Evolutionary conservation across 2,113 vertebrate genomes (phyloP).

Genomic region (Vireo altiloquus): DNA sequence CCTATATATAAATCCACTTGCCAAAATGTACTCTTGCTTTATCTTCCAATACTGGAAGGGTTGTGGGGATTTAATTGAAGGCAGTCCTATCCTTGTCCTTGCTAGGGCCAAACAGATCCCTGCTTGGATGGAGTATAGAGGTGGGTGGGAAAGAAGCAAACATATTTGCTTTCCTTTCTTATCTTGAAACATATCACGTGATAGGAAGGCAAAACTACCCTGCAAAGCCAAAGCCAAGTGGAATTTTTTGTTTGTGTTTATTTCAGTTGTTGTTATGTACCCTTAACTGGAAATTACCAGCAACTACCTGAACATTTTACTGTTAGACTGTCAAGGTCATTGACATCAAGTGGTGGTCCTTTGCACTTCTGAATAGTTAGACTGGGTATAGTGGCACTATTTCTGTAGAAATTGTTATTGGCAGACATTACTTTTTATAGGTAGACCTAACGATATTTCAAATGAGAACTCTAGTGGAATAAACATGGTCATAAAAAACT

Average conservation of each 20-base stretch:
- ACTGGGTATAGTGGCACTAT: background rate
- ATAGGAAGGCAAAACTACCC: background rate
- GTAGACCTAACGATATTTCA: background rate
- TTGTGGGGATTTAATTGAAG: background rate
- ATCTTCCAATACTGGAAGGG: background rate
- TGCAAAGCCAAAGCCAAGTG: background rate
- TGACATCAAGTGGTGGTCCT: background rate
- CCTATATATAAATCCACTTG: background rate
- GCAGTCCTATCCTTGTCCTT: background rate
- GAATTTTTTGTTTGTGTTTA: background rate
- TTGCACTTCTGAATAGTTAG: background rate
- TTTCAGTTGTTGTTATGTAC: background rate
- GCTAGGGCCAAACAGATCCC: background rate
- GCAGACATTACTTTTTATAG: background rate
- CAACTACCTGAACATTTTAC: background rate
- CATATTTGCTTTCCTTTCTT: background rate
- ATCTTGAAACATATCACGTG: background rate
- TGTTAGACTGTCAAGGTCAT: background rate
- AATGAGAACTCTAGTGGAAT: background rate
- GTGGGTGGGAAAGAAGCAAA: background rate
- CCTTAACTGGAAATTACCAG: background rate
- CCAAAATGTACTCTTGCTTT: background rate
- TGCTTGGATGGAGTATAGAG: background rate
- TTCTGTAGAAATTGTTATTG: background rate
- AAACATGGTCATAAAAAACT: background rate